phyloP scores from a whole-genome alignment of 1,140 invertebrate genomes.

The Drosophila gunungcola region DNA sequence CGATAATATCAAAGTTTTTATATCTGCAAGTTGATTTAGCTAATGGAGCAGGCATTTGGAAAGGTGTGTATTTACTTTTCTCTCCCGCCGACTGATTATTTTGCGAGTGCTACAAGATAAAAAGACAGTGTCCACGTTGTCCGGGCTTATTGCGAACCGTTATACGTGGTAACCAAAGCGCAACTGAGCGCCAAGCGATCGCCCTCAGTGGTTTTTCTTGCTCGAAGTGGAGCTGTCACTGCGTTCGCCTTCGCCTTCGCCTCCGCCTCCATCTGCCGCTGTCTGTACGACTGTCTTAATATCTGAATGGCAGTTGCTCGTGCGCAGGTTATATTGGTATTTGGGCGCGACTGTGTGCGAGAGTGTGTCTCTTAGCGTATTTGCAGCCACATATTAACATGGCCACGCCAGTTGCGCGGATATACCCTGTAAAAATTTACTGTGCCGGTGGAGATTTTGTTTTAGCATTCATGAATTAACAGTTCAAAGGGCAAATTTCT shows the following conservation, averaged over 20 bases:
- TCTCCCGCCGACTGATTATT: conserved; percentile 20
- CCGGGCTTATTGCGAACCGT: conserved; percentile 47
- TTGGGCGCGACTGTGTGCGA: conserved; percentile 12
- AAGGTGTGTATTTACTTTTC: conserved; percentile 33
- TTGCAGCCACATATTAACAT: conserved; percentile 51
- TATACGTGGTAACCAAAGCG: conserved; percentile 58
- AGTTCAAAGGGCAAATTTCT: not conserved
- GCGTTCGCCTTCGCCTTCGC: conserved; percentile 1
- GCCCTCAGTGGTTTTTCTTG: conserved; percentile 69
- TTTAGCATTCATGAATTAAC: not conserved
- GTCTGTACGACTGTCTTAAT: conserved; percentile 21
- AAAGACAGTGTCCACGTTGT: conserved; percentile 30
- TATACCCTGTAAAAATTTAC: conserved; percentile 16
- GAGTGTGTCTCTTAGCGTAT: conserved; percentile 43
- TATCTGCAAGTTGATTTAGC: conserved; percentile 10
- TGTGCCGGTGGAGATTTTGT: not conserved
- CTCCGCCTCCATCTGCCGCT: conserved; percentile 27
- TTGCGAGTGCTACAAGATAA: conserved; percentile 26
- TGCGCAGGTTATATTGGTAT: conserved; percentile 53
- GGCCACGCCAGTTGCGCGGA: conserved; percentile 28
- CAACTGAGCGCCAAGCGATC: conserved; percentile 66
- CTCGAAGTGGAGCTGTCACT: conserved; percentile 42
- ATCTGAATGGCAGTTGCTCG: conserved; percentile 62
- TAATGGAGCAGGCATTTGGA: conserved; percentile 20
- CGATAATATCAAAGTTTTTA: not conserved